Evolutionary conservation across 2,888 invertebrate species (phyloP).

Genomic region (Ethmia dodecea): DNA sequence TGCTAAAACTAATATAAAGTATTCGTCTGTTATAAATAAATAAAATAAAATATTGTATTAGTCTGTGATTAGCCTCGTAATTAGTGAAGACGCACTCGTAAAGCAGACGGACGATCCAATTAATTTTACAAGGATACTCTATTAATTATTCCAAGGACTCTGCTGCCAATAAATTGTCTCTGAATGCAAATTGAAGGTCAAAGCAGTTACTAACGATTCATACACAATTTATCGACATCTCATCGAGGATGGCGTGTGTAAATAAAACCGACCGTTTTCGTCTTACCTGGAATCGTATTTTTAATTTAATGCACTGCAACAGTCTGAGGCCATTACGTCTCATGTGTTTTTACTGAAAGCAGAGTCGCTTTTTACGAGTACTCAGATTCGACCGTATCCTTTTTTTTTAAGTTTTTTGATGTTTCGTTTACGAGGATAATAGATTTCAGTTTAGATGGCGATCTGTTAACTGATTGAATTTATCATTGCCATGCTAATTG

Average conservation of each 20-base stretch:
- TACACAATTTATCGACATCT: no score
- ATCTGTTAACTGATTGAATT: background rate
- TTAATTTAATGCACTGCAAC: constrained; percentile 12
- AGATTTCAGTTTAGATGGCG: no score
- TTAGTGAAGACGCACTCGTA: constrained; percentile 17
- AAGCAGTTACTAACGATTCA: constrained; percentile 4
- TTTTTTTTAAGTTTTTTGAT: constrained; percentile 46
- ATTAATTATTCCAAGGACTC: constrained; percentile 25
- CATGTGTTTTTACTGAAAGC: constrained; percentile 42
- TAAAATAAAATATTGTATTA: no score
- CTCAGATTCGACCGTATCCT: constrained; percentile 39
- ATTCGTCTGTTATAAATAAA: no score
- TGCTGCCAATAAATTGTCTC: constrained; percentile 8
- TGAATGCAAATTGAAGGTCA: constrained; percentile 8
- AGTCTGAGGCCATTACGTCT: constrained; percentile 32
- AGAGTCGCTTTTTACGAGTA: constrained; percentile 36
- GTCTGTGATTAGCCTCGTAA: no score
- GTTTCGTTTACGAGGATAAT: constrained; percentile 7
- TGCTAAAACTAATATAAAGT: no score
- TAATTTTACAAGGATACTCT: constrained; percentile 22
- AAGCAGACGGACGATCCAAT: constrained; percentile 24
- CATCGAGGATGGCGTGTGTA: no score
- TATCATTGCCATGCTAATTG: background rate
- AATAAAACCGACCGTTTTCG: constrained; percentile 3
- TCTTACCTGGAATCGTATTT: constrained; percentile 4